Percentiles rank a stretch among this genome's conserved stretches.
Conservation (phyloP, 1,140 invertebrate genomes). For the Caenorhabditis remanei region DNA sequence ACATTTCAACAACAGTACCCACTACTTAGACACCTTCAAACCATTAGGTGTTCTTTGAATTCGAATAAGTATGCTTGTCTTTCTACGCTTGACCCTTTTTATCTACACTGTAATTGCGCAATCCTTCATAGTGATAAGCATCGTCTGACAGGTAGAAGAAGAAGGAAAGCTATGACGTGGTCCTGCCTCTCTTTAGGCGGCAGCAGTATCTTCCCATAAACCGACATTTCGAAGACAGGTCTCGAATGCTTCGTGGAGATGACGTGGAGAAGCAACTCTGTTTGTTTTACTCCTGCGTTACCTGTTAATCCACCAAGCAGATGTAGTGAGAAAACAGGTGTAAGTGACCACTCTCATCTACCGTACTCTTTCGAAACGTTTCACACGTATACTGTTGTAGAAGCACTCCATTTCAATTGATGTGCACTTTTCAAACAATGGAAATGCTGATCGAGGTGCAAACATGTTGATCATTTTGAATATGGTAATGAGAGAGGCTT, state of each 20-base stretch:
- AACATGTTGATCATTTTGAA: slow-evolving; percentile 25
- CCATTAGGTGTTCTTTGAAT: not conserved
- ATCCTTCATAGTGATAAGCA: slow-evolving; percentile 11
- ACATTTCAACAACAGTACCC: slow-evolving; percentile 10
- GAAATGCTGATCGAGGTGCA: not conserved
- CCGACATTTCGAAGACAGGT: not conserved
- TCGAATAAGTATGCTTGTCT: slow-evolving; percentile 15
- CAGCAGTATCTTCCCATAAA: not conserved
- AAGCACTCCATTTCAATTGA: not conserved
- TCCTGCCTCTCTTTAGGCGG: not conserved
- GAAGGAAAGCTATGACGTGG: not conserved
- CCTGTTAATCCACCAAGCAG: not conserved
- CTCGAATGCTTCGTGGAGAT: not conserved
- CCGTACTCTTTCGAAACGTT: not conserved
- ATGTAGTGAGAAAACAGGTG: not conserved
- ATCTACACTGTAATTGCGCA: not conserved
- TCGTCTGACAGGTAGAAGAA: not conserved
- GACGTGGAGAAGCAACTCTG: not conserved
- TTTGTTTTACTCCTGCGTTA: not conserved
- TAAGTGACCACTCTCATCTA: not conserved
- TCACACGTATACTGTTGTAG: not conserved
- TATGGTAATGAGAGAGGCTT: slow-evolving; percentile 16
- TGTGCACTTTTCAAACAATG: slow-evolving; percentile 1
- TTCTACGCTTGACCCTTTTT: not conserved
- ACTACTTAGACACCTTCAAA: not conserved